Base-by-base conservation (phyloP, 2,888 invertebrate genomes). In the Julus scanicus region DNA sequence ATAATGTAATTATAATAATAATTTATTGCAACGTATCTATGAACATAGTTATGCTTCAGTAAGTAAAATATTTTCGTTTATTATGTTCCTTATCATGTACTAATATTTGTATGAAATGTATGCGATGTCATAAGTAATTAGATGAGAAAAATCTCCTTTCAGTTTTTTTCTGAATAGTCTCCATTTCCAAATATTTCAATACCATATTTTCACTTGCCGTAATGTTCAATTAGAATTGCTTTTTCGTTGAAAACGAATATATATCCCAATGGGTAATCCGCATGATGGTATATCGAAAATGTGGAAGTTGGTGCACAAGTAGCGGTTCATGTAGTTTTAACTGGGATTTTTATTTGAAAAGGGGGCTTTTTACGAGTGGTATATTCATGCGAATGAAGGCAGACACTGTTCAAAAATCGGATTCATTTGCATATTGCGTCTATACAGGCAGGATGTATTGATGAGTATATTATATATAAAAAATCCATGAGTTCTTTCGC, bases 361-460 rank as follows among this genome's bases (percentile, higher is more conserved):
- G 80, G 37, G 15, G 37, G 13, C 13, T 37, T 80, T 53, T 80
- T 80, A 80, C 80, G 80, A 80, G 80, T 80, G 37, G 29, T 80
- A 80, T 80, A 80, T 80, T 80, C 80, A 37, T 11, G 80, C 80
- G 80, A 80, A 37, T 80, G 80, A 80, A 80, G 37, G 80, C 20
- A 37, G 29, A 80, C 29, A 80, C 80, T 80, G 39, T 80, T 80
- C 37, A 80, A 13, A 39, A 80, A 80, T 80, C 80, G 80, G 80
- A 80, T 80, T 80, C 80, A 80, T 80, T 80, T 80, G 80, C 80
- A 80, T 80, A 39, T 80, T 80, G 80, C 37, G 80, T 80, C 37
- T 80, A 80, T 80, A 80, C 15, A 13, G 80, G 37, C 9, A 29
- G 37, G 80, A 80, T 80, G 37, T 80, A 80, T 80, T 37, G 37